phyloP scores from a whole-genome alignment of 2,888 invertebrate genomes.

The Tortricodes alternella region DNA sequence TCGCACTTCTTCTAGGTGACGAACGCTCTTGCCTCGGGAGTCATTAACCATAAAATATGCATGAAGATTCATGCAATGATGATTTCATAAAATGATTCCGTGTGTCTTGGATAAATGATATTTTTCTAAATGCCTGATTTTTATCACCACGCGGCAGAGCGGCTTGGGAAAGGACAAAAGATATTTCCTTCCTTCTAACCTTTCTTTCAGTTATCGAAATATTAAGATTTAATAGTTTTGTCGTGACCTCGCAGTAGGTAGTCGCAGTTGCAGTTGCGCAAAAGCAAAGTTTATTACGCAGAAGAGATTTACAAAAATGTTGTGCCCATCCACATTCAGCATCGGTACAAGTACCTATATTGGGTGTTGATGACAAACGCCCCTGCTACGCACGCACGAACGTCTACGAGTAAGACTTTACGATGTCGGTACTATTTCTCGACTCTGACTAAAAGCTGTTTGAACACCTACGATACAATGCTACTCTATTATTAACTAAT shows the following conservation, averaged over 20 bases:
- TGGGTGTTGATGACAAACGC: constrained; percentile 14
- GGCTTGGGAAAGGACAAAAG: no score
- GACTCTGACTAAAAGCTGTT: constrained; percentile 18
- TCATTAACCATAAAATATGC: constrained; percentile 19
- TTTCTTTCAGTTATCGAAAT: no score
- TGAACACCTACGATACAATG: background rate
- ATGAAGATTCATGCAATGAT: constrained; percentile 3
- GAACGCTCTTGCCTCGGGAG: constrained; percentile 21
- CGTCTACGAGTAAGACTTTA: constrained; percentile 5
- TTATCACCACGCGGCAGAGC: no score
- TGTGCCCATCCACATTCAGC: background rate
- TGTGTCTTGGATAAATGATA: background rate
- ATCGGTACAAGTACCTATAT: no score
- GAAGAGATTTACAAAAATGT: background rate
- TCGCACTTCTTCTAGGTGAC: constrained; percentile 27
- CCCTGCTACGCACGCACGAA: background rate
- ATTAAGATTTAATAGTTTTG: no score
- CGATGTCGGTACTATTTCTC: constrained; percentile 19
- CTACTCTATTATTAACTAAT: constrained; percentile 4
- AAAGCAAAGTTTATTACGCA: background rate
- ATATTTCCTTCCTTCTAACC: no score
- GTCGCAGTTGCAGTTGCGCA: no score
- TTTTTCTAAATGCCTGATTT: no score
- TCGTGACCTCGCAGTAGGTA: no score
- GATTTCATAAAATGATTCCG: background rate